These are phyloP conservation scores for Tuta absoluta DNA, from an alignment of 2,888 invertebrate species.

Conservation along the genomic window DNA sequence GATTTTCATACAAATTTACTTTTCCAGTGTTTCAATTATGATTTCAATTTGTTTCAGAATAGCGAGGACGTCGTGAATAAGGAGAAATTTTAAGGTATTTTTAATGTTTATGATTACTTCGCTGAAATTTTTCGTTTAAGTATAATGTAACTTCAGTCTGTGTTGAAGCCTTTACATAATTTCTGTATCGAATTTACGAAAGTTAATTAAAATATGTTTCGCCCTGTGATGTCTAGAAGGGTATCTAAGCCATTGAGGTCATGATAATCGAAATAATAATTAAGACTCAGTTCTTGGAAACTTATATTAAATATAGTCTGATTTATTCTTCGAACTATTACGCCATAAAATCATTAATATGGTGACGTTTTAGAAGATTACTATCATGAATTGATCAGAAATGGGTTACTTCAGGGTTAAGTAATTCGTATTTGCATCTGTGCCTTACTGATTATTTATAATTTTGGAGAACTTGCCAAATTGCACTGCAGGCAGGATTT, in stretches of 20 bases:
- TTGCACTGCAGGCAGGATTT: too few species aligned
- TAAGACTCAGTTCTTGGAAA: neutral
- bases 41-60: slow-evolving; percentile 30
- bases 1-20: slow-evolving; percentile 20
- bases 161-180: neutral
- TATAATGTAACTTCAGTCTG: slow-evolving; percentile 9
- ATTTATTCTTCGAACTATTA: neutral
- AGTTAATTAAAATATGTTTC: slow-evolving; percentile 5
- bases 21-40: slow-evolving; percentile 24
- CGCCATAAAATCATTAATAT: too few species aligned
- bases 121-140: neutral
- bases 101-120: slow-evolving; percentile 5
- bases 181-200: slow-evolving; percentile 1
- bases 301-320: neutral
- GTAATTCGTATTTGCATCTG: too few species aligned
- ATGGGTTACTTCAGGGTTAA: too few species aligned
- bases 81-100: slow-evolving; percentile 24
- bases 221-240: neutral
- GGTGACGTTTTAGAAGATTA: too few species aligned
- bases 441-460: too few species aligned
- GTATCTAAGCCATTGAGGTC: neutral
- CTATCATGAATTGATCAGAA: too few species aligned
- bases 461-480: too few species aligned
- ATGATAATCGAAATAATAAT: neutral
- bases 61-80: slow-evolving; percentile 19